A percentile compares a stretch with the other conserved stretches of the same genome.
These are phyloP conservation scores for Mamestra configurata DNA, from an alignment of 1,140 invertebrate genomes.

Conservation along the genomic window DNA sequence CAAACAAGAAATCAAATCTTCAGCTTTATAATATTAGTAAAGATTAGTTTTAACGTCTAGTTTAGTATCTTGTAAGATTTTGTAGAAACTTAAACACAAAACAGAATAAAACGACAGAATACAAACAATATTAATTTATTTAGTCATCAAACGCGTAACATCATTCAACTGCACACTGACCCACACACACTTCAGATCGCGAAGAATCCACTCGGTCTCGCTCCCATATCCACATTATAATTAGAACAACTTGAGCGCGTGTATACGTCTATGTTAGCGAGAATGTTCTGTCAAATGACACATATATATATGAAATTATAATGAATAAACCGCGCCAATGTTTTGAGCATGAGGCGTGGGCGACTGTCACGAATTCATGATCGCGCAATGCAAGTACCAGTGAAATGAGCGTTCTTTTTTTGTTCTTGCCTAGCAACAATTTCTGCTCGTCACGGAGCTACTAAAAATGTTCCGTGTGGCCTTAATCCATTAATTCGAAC, in stretches of 20 bases:
- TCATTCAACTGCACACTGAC: slow-evolving; percentile 50
- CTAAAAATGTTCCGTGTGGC: not conserved
- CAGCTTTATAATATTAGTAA: too few species aligned
- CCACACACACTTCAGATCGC: slow-evolving; percentile 61
- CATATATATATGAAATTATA: slow-evolving; percentile 1
- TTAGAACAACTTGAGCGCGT: slow-evolving; percentile 15
- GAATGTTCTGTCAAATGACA: slow-evolving; percentile 15
- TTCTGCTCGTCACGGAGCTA: not conserved
- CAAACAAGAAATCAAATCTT: too few species aligned
- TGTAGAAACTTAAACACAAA: too few species aligned
- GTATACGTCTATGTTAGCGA: not conserved
- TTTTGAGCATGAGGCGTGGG: not conserved
- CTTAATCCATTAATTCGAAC: not conserved
- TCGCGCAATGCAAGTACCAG: not conserved
- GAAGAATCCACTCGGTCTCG: slow-evolving; percentile 36
- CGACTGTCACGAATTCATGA: not conserved
- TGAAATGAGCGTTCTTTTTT: not conserved
- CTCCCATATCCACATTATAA: slow-evolving; percentile 26
- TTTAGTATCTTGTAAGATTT: too few species aligned
- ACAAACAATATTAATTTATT: slow-evolving; percentile 70
- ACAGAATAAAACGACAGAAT: slow-evolving; percentile 53
- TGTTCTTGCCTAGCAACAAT: not conserved
- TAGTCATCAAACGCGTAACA: slow-evolving; percentile 53
- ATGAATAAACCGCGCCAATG: not conserved
- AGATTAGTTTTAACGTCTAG: not conserved